Evolutionary conservation across 1,140 invertebrate genomes (phyloP), one percentile per base, ranked within the genome.

Genomic region (Aplysia californica): DNA sequence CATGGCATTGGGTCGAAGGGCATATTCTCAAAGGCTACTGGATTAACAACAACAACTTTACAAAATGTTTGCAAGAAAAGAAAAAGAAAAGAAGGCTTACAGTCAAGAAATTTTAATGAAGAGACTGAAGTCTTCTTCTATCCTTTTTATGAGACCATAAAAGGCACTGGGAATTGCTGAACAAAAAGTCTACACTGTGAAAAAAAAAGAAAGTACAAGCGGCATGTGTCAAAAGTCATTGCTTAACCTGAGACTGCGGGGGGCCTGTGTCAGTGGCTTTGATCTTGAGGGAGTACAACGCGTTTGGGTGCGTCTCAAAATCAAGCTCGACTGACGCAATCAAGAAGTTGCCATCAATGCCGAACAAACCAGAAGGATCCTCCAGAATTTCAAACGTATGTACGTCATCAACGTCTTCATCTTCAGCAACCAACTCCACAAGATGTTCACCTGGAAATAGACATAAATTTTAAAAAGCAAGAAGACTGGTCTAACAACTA

Each of bases 401-500:
- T n/a, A 33, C 44, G 41, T 81, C 78, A 35, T 77, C 56, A 20
- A 56, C 36, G 61, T 86, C 84, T 55, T 86, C 84, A 58, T 86
- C 83, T 33, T 80, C 79, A 20, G 80, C 83, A 18, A 75, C 44
- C 18, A 85, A 31, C n/a, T 72, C 70, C 29, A 75, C 68, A 18
- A 86, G 44, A 20, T 80, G 67, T 15, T 69, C 36, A 38, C 82
- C 84, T 85, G 67, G 29, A 10, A 66, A 66, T 4, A 66, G 64
- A 66, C 10, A 18, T n/a, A n/a, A n/a, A n/a, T n/a, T n/a, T n/a
- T n/a, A n/a, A n/a, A n/a, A n/a, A n/a, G n/a, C n/a, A n/a, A n/a
- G n/a, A n/a, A n/a, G n/a, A n/a, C n/a, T n/a, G n/a, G n/a, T n/a
- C n/a, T n/a, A n/a, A n/a, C n/a, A n/a, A n/a, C n/a, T n/a, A n/a